A percentile compares a stretch with the other conserved stretches of the same genome.
Conservation (phyloP, 2,797 vertebrate genomes). For the Sylvilagus floridanus region DNA sequence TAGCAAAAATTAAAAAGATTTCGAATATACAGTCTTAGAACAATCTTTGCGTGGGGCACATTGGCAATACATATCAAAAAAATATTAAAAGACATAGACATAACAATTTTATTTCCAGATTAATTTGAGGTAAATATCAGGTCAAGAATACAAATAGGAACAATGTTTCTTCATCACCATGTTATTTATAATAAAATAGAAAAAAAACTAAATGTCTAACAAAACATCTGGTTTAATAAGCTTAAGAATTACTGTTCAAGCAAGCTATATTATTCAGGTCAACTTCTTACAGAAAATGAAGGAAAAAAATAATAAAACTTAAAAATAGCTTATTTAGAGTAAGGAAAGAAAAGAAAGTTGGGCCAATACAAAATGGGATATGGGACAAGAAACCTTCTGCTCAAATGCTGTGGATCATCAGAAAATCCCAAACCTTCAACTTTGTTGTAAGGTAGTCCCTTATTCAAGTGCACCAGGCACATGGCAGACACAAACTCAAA, state of each 20-base stretch:
- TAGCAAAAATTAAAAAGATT: slow-evolving; percentile 1
- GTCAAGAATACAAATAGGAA: neutral
- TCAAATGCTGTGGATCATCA: neutral
- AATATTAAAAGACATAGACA: neutral
- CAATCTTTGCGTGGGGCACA: neutral
- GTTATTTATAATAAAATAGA: neutral
- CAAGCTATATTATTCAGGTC: neutral
- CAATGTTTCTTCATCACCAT: neutral
- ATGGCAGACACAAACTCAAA: slow-evolving; percentile 16
- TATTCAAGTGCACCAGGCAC: neutral
- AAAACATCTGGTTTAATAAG: slow-evolving; percentile 44
- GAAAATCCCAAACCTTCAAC: neutral
- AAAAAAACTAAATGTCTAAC: neutral
- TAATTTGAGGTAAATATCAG: slow-evolving; percentile 1
- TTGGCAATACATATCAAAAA: neutral
- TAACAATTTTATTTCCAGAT: slow-evolving; percentile 13
- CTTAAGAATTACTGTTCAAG: neutral
- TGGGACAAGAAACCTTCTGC: neutral
- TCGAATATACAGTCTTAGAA: neutral
- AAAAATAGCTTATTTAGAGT: neutral
- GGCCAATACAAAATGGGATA: neutral
- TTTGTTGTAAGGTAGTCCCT: neutral
- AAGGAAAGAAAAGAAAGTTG: neutral
- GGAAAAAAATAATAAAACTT: neutral
- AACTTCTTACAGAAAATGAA: neutral